Percentiles rank a stretch among this genome's conserved stretches.
Conservation (phyloP, 2,797 vertebrate genomes). For the Eulemur coronatus region DNA sequence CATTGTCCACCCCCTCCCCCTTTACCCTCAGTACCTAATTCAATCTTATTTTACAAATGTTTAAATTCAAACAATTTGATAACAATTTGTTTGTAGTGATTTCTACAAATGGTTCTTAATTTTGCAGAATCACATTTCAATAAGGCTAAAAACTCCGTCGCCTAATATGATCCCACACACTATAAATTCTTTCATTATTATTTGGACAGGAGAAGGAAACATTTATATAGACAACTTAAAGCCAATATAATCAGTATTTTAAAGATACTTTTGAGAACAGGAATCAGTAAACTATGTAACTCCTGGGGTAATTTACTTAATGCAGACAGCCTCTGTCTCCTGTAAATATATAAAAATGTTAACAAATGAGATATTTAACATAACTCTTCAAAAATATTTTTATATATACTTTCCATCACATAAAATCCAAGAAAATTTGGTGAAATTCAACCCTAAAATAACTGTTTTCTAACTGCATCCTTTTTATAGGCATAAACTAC, state of each 20-base stretch:
- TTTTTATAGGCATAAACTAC: constrained; percentile 32
- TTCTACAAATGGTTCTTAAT: constrained; percentile 37
- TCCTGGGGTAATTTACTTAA: constrained; percentile 42
- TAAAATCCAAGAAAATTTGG: constrained; percentile 31
- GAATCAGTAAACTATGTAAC: constrained; percentile 29
- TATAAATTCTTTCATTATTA: constrained; percentile 26
- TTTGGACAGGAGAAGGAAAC: neutral
- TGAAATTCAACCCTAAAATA: constrained; percentile 35
- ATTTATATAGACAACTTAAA: constrained; percentile 36
- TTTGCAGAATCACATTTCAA: constrained; percentile 15
- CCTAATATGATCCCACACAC: neutral
- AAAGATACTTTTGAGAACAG: constrained; percentile 20
- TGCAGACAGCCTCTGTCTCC: neutral
- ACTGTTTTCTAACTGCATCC: neutral
- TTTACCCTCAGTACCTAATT: constrained; percentile 33
- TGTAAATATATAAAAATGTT: constrained; percentile 20
- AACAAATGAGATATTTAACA: constrained; percentile 36
- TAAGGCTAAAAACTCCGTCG: neutral
- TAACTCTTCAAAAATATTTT: neutral
- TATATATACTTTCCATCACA: neutral
- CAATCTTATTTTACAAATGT: constrained; percentile 37
- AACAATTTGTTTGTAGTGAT: neutral
- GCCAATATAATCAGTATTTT: constrained; percentile 25
- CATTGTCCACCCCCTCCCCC: neutral
- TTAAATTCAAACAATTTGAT: constrained; percentile 40